Percentiles rank a stretch among this genome's conserved stretches.
These are phyloP conservation scores for Heliconius charithonia DNA, from an alignment of 2,888 invertebrate genomes.

Conservation along the genomic window DNA sequence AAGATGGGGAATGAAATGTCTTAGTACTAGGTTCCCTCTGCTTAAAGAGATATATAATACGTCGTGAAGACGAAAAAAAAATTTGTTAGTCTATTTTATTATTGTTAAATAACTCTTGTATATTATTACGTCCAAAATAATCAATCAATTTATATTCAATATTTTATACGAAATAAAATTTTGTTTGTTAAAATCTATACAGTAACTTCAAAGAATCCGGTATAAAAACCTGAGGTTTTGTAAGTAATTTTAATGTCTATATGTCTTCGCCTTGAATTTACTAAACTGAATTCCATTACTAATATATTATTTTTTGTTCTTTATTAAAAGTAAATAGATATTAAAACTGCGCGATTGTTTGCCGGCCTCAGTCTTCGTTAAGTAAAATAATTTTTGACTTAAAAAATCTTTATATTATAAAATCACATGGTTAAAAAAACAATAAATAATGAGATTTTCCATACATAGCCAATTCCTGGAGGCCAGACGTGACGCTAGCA, in stretches of 20 bases:
- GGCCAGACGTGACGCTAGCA: too few relatives aligned
- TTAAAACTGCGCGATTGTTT: not conserved
- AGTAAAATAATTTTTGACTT: too few relatives aligned
- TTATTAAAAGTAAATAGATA: not conserved
- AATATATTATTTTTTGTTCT: conserved; percentile 25
- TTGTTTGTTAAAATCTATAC: conserved; percentile 20
- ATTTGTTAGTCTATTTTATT: not conserved
- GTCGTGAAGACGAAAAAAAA: too few relatives aligned
- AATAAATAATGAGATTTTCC: too few relatives aligned
- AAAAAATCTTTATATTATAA: too few relatives aligned
- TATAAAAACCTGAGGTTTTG: conserved; percentile 39
- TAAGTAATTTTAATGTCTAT: conserved; percentile 42
- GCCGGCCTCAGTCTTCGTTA: too few relatives aligned
- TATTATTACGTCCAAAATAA: conserved; percentile 54
- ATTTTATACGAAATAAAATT: conserved; percentile 26
- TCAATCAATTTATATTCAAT: conserved; percentile 61
- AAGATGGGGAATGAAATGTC: too few relatives aligned
- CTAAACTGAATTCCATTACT: conserved; percentile 35
- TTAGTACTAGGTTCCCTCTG: too few relatives aligned
- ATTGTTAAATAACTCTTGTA: conserved; percentile 37
- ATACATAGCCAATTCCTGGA: too few relatives aligned
- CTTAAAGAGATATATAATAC: too few relatives aligned
- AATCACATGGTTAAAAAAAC: too few relatives aligned
- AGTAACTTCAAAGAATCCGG: conserved; percentile 44
- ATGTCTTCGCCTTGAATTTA: conserved; percentile 28